These are phyloP conservation scores for Lordiphosa mommai DNA, from an alignment of 1,140 invertebrate genomes.

Conservation along the genomic window DNA sequence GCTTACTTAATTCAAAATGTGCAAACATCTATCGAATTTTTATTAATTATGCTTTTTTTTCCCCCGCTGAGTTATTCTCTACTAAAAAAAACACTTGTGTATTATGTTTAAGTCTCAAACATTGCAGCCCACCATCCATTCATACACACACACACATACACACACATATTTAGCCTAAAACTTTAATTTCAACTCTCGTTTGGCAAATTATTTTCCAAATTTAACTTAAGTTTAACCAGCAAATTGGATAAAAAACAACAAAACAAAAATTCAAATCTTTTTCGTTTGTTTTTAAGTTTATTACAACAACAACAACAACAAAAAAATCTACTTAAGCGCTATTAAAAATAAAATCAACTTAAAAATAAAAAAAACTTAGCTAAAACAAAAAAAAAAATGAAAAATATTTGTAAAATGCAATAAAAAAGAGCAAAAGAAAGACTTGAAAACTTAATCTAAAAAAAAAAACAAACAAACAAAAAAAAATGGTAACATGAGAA, in stretches of 20 bases:
- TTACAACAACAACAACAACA: constrained; percentile 26
- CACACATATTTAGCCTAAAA: constrained; percentile 56
- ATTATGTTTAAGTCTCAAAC: constrained; percentile 60
- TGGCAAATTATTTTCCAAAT: constrained; percentile 50
- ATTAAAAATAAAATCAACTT: constrained; percentile 18
- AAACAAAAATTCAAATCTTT: constrained; percentile 50
- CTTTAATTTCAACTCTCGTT: constrained; percentile 56
- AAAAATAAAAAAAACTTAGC: constrained; percentile 58
- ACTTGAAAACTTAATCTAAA: constrained; percentile 73
- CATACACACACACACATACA: constrained; percentile 26
- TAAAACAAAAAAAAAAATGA: constrained; percentile 55
- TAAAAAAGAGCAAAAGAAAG: constrained; percentile 80
- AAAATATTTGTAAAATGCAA: constrained; percentile 70
- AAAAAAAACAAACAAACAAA: constrained; percentile 31
- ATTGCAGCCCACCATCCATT: constrained; percentile 34
- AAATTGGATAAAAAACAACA: constrained; percentile 24
- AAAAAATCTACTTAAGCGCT: constrained; percentile 52
- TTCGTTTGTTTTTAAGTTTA: constrained; percentile 53
- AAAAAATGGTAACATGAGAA: constrained; percentile 34
- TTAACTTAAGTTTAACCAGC: constrained; percentile 51
- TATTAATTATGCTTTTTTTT: neutral
- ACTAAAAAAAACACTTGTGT: constrained; percentile 20
- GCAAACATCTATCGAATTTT: neutral
- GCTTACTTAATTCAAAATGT: too few species aligned
- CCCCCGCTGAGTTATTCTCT: constrained; percentile 3